These are phyloP conservation scores for Panulirus ornatus DNA, from an alignment of 1,140 invertebrate species.

Conservation along the genomic window DNA sequence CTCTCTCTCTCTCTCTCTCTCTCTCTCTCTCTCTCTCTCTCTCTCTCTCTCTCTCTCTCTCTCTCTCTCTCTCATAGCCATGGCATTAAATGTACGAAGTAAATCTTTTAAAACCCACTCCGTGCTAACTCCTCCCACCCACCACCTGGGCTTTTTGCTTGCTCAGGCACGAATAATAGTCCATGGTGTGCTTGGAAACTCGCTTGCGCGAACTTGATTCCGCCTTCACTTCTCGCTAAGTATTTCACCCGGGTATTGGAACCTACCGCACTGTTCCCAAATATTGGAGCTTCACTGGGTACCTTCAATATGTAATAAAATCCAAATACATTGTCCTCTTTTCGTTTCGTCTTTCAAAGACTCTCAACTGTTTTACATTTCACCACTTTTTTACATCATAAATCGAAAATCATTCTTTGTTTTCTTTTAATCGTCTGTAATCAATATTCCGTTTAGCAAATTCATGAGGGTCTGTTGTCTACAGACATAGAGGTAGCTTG, in stretches of 20 bases:
- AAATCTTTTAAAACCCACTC: too few relatives aligned
- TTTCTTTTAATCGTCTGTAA: too few relatives aligned
- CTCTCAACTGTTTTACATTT: too few relatives aligned
- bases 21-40: background rate
- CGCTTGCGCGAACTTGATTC: background rate
- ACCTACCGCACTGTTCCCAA: background rate
- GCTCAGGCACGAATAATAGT: conserved; percentile 8
- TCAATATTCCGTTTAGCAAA: too few relatives aligned
- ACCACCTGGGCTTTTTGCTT: background rate
- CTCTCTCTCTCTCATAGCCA: background rate
- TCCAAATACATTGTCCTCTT: too few relatives aligned
- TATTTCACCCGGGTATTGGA: background rate
- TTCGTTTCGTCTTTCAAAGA: too few relatives aligned
- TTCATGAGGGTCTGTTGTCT: too few relatives aligned
- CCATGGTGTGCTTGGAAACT: background rate
- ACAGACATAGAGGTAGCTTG: too few relatives aligned
- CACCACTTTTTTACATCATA: too few relatives aligned
- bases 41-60: background rate
- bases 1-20: background rate
- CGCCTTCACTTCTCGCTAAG: conserved; percentile 15
- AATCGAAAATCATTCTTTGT: too few relatives aligned
- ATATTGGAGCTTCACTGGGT: background rate
- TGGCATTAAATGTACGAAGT: too few relatives aligned
- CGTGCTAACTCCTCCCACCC: background rate
- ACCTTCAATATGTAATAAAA: too few relatives aligned